Percentiles rank a stretch among this genome's conserved stretches.
These are phyloP conservation scores for Habroteleia sp. DNA, from an alignment of 2,888 invertebrate species.

Conservation along the genomic window DNA sequence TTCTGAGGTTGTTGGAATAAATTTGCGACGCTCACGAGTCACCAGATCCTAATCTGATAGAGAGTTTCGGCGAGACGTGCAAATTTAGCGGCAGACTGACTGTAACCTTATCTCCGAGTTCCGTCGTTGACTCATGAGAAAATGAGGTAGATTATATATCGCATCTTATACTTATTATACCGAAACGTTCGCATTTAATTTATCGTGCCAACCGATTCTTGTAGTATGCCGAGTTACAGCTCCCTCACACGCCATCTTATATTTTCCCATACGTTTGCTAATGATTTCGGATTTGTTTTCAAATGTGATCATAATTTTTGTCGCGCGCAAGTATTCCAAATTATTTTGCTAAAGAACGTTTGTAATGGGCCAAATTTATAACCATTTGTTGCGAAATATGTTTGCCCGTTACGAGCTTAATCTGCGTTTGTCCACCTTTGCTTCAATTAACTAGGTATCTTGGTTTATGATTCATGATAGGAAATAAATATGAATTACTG, in stretches of 20 bases:
- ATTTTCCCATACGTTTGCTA: conserved; percentile 47
- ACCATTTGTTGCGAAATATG: background rate
- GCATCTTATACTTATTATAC: conserved; percentile 60
- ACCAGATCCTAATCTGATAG: conserved; percentile 79
- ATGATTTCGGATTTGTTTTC: conserved; percentile 51
- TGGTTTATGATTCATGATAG: no score
- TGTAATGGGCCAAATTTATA: conserved; percentile 5
- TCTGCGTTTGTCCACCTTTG: no score
- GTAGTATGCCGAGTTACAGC: conserved; percentile 60
- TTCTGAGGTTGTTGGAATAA: conserved; percentile 75
- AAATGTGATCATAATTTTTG: conserved; percentile 22
- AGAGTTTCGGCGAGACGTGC: conserved; percentile 74
- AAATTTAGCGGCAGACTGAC: conserved; percentile 68
- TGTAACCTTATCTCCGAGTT: conserved; percentile 65
- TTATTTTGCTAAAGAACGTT: conserved; percentile 4
- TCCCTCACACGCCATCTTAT: conserved; percentile 65
- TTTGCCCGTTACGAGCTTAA: no score
- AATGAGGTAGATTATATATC: conserved; percentile 59
- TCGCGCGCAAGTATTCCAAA: conserved; percentile 2
- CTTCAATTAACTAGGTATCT: no score
- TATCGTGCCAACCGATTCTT: conserved; percentile 45
- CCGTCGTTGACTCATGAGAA: conserved; percentile 63
- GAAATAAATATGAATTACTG: no score
- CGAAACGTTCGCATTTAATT: conserved; percentile 58
- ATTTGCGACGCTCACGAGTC: conserved; percentile 72